phyloP scores from a whole-genome alignment of 2,888 invertebrate genomes.

The Troides oblongomaculatus region DNA sequence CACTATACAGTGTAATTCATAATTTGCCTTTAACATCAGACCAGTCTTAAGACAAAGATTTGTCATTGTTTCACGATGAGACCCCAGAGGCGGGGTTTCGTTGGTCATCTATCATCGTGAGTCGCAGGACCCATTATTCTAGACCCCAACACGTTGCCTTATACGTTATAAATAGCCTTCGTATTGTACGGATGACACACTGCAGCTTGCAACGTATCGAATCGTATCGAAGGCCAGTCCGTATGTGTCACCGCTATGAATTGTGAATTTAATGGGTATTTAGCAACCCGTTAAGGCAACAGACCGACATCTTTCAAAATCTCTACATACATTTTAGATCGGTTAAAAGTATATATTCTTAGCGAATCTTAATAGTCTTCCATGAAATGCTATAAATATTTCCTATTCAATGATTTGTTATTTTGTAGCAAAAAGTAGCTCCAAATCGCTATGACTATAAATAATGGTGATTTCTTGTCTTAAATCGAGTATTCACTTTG shows the following conservation, averaged over 20 bases:
- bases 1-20: slow-evolving; percentile 4
- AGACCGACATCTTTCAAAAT: slow-evolving; percentile 6
- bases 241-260: slow-evolving; percentile 40
- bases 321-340: neutral
- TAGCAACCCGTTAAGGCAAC: slow-evolving; percentile 5
- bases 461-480: too few relatives aligned
- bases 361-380: too few relatives aligned
- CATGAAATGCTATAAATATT: too few relatives aligned
- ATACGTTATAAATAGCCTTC: slow-evolving; percentile 45
- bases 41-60: slow-evolving; percentile 54
- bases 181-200: slow-evolving; percentile 45
- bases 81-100: slow-evolving; percentile 49
- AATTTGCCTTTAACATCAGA: slow-evolving; percentile 25
- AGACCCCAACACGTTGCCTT: slow-evolving; percentile 30
- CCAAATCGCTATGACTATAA: too few relatives aligned
- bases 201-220: slow-evolving; percentile 35
- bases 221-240: slow-evolving; percentile 36
- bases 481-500: too few relatives aligned
- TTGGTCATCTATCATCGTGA: slow-evolving; percentile 54
- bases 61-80: slow-evolving; percentile 57
- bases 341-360: neutral
- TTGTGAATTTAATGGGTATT: slow-evolving; percentile 36
- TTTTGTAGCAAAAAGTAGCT: too few relatives aligned
- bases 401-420: too few relatives aligned
- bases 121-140: slow-evolving; percentile 38